phyloP scores from a whole-genome alignment of 2,797 vertebrate species.

The Sternotherus odoratus region DNA sequence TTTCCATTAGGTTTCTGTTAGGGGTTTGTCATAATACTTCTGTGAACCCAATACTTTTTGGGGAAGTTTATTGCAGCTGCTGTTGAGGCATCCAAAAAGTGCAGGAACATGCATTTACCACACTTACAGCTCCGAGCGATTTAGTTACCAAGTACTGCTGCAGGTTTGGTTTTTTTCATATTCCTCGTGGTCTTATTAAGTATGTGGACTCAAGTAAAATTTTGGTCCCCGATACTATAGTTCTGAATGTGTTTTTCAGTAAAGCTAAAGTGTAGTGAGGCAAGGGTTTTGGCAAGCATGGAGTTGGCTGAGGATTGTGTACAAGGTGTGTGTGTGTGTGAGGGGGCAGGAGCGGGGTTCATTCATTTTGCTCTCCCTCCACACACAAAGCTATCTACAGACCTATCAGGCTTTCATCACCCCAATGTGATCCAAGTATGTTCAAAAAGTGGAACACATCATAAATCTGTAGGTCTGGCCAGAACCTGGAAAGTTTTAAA shows the following conservation, averaged over 20 bases:
- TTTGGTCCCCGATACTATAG: neutral
- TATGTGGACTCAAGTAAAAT: neutral
- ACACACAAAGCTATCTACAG: conserved; percentile 44
- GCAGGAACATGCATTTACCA: neutral
- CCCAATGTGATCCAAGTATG: conserved; percentile 52
- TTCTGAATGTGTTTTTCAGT: conserved; percentile 69
- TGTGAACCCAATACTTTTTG: conserved; percentile 27
- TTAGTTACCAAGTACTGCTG: conserved; percentile 46
- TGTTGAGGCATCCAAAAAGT: neutral
- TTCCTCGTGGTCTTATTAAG: conserved; percentile 41
- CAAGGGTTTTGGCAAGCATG: conserved; percentile 10
- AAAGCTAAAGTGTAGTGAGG: conserved; percentile 32
- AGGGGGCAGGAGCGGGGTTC: conserved; percentile 32
- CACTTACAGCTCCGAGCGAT: conserved; percentile 44
- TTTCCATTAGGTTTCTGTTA: conserved; percentile 1
- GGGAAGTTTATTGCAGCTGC: conserved; percentile 65
- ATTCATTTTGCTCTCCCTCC: neutral
- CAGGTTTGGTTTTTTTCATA: neutral
- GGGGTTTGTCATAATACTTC: conserved; percentile 56
- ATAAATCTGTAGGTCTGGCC: conserved; percentile 57
- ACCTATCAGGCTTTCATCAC: conserved; percentile 64
- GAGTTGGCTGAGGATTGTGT: conserved; percentile 55
- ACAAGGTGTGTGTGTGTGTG: neutral
- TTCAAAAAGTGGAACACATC: conserved; percentile 51
- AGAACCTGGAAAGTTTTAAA: conserved; percentile 53